phyloP scores from a whole-genome alignment of 2,888 invertebrate genomes.

The Willowsia nigromaculata region DNA sequence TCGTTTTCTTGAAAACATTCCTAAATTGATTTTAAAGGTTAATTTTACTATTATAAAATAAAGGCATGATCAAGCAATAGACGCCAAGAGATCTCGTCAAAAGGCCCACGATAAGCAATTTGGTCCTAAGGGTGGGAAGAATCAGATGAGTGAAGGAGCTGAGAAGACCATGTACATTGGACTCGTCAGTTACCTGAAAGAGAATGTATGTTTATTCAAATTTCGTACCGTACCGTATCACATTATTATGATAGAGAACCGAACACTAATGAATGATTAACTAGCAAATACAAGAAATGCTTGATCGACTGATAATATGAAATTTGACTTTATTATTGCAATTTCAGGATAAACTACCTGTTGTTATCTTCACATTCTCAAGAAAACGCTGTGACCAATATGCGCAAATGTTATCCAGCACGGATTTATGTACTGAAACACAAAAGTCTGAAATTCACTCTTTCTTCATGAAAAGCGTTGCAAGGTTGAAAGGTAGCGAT shows the following conservation, averaged over 20 bases:
- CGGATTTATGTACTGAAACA: constrained; percentile 90
- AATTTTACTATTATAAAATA: not conserved
- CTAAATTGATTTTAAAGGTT: not conserved
- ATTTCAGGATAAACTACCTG: constrained; percentile 89
- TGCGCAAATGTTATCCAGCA: constrained; percentile 82
- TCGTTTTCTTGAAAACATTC: not conserved
- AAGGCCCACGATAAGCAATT: constrained; percentile 74
- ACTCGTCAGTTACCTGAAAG: constrained; percentile 90
- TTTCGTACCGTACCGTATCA: too few species aligned
- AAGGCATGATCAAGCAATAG: constrained; percentile 75
- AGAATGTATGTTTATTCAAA: too few species aligned
- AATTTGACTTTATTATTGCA: not conserved
- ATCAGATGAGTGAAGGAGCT: constrained; percentile 82
- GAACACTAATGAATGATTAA: too few species aligned
- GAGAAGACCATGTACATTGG: constrained; percentile 92
- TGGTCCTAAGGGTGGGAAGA: constrained; percentile 74
- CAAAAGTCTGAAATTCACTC: constrained; percentile 92
- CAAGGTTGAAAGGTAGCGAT: constrained; percentile 91
- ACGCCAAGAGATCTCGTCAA: constrained; percentile 74
- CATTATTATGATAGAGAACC: too few species aligned
- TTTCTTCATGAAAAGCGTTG: constrained; percentile 92
- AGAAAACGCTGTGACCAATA: constrained; percentile 89
- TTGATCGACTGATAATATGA: too few species aligned
- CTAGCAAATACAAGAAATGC: too few species aligned
- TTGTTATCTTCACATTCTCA: constrained; percentile 96